Percentiles rank a stretch among this genome's conserved stretches.
Evolutionary conservation across 2,113 vertebrate species (phyloP).

Genomic region (Callorhinus ursinus): DNA sequence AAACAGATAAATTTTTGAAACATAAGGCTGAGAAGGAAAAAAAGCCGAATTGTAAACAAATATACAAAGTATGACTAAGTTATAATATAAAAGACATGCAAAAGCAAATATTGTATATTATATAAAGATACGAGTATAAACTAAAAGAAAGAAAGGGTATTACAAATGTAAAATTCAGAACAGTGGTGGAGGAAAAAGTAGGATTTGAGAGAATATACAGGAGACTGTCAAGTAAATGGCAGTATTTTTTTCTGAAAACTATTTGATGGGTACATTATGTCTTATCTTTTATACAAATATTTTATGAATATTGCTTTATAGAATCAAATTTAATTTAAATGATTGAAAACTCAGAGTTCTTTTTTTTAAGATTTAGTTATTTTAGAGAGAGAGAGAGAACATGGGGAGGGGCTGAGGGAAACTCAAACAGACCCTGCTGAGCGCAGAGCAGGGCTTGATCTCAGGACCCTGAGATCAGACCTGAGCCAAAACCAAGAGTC

Average conservation of each 20-base stretch:
- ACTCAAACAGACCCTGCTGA: too few species aligned
- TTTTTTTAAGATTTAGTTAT: not conserved
- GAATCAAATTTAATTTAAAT: not conserved
- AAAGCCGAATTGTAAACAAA: not conserved
- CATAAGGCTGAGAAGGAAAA: not conserved
- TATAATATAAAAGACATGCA: not conserved
- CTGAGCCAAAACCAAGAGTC: not conserved
- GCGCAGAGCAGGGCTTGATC: too few species aligned
- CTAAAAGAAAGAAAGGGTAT: not conserved
- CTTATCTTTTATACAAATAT: not conserved
- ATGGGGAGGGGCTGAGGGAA: not conserved
- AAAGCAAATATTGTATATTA: not conserved
- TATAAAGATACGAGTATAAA: not conserved
- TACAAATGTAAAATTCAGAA: not conserved
- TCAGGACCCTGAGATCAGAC: not conserved
- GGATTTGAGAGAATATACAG: not conserved
- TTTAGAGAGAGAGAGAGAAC: not conserved
- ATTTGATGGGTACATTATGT: not conserved
- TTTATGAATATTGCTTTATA: slow-evolving; percentile 33
- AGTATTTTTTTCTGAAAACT: not conserved
- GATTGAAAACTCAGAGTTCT: not conserved
- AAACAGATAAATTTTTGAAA: not conserved
- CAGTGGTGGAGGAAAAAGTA: not conserved
- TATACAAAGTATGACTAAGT: not conserved
- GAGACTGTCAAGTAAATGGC: not conserved